These are phyloP conservation scores for Molorchus minor DNA, from an alignment of 2,888 invertebrate species.

Conservation along the genomic window DNA sequence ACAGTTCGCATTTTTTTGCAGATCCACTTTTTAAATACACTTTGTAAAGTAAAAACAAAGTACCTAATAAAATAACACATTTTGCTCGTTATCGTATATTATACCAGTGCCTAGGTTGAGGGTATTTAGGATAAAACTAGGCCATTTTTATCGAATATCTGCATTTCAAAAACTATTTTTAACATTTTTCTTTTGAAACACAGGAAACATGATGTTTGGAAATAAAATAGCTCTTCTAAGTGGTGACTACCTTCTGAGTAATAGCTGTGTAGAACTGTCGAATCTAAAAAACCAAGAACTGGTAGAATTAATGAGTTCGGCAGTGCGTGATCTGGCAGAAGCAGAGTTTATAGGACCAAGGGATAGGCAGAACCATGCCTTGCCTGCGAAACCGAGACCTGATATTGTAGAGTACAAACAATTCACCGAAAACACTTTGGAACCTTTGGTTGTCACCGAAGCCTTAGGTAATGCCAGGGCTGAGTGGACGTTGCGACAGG, in stretches of 20 bases:
- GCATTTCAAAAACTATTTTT: too few relatives aligned
- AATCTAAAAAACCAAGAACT: constrained; percentile 82
- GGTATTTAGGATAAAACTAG: too few relatives aligned
- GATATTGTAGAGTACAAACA: constrained; percentile 51
- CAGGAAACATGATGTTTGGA: constrained; percentile 90
- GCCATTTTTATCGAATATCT: too few relatives aligned
- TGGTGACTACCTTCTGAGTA: constrained; percentile 88
- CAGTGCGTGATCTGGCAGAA: constrained; percentile 87
- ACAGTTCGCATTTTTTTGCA: too few relatives aligned
- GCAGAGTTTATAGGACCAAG: constrained; percentile 88
- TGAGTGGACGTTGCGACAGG: constrained; percentile 84
- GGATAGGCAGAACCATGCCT: constrained; percentile 85
- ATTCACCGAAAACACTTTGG: constrained; percentile 52
- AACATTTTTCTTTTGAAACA: too few relatives aligned
- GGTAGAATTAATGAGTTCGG: constrained; percentile 88
- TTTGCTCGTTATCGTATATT: too few relatives aligned
- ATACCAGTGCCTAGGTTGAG: too few relatives aligned
- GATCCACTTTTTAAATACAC: too few relatives aligned
- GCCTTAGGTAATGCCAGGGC: constrained; percentile 72
- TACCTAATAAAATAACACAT: too few relatives aligned
- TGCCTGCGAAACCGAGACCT: constrained; percentile 73
- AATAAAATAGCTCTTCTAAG: constrained; percentile 94
- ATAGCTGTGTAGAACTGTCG: constrained; percentile 88
- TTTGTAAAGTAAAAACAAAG: too few relatives aligned
- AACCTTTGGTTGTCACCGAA: constrained; percentile 58